Evolutionary conservation across 37 sponge, comb jelly and placozoan species (phyloP).

Genomic region (Cladorhizidae sp.): DNA sequence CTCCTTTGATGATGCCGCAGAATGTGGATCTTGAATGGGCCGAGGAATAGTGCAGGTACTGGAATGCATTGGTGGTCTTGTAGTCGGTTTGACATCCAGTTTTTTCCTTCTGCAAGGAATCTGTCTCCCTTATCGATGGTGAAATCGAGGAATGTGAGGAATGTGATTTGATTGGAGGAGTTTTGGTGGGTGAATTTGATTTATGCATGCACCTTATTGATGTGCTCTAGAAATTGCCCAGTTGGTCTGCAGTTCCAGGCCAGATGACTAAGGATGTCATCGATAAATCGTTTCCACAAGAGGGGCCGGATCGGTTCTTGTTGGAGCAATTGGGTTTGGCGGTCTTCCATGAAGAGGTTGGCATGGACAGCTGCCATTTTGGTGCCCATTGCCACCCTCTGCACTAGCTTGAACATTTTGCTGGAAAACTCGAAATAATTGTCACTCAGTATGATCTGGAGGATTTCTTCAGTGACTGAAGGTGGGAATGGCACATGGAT

Average conservation of each 20-base stretch:
- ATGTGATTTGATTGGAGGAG: not conserved
- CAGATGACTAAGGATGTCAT: not conserved
- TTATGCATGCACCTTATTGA: not conserved
- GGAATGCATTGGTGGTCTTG: constrained; percentile 31
- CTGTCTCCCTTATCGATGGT: not conserved
- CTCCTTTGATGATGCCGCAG: not conserved
- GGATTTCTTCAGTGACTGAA: not conserved
- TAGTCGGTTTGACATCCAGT: not conserved
- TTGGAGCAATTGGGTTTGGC: not conserved
- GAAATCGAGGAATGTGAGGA: not conserved
- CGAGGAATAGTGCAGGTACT: not conserved
- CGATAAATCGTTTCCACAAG: constrained; percentile 1
- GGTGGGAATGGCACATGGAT: not conserved
- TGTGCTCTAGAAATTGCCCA: not conserved
- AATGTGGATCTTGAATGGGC: not conserved
- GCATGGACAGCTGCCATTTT: not conserved
- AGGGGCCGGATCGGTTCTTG: not conserved
- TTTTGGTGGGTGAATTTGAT: not conserved
- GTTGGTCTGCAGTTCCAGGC: not conserved
- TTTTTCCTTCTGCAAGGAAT: not conserved
- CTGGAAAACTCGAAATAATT: not conserved
- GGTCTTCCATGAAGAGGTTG: not conserved
- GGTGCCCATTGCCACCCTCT: no score
- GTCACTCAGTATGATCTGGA: no score
- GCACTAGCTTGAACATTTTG: not conserved